These are phyloP conservation scores for Euspilapteryx auroguttella DNA, from an alignment of 2,888 invertebrate species.

Conservation along the genomic window DNA sequence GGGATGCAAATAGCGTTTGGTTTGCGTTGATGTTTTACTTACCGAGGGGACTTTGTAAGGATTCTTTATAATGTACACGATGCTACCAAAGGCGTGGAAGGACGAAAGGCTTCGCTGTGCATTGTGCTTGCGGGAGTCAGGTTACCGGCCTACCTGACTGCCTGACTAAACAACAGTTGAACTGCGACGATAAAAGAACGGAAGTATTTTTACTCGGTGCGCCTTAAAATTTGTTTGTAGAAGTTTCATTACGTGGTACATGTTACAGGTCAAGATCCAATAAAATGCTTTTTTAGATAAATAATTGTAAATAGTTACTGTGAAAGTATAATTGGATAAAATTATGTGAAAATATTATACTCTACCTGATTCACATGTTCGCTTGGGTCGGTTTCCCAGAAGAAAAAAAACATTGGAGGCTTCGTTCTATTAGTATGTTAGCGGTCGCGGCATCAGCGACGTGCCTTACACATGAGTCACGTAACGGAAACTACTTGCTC, in stretches of 20 bases:
- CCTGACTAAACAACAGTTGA: constrained; percentile 10
- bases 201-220: too few species aligned
- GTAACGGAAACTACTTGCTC: constrained; percentile 52
- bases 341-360: too few species aligned
- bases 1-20: too few species aligned
- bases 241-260: too few species aligned
- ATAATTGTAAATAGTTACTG: too few species aligned
- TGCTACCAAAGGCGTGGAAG: constrained; percentile 19
- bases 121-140: constrained; percentile 7
- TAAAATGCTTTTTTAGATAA: too few species aligned
- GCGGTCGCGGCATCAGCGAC: constrained; percentile 36
- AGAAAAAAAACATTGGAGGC: constrained; percentile 26
- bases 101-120: constrained; percentile 39
- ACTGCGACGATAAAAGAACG: constrained; percentile 7
- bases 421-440: constrained; percentile 40
- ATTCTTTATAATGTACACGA: constrained; percentile 29
- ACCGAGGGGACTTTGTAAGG: too few species aligned
- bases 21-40: too few species aligned
- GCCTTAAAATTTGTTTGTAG: too few species aligned
- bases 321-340: too few species aligned
- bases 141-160: constrained; percentile 1
- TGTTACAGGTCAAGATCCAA: too few species aligned
- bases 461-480: constrained; percentile 54
- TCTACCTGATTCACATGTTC: too few species aligned
- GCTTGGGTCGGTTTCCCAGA: constrained; percentile 17